Evolutionary conservation across 2,888 invertebrate species (phyloP), one percentile per base, ranked within the genome.

Genomic region (Acanthosepion lycidas): DNA sequence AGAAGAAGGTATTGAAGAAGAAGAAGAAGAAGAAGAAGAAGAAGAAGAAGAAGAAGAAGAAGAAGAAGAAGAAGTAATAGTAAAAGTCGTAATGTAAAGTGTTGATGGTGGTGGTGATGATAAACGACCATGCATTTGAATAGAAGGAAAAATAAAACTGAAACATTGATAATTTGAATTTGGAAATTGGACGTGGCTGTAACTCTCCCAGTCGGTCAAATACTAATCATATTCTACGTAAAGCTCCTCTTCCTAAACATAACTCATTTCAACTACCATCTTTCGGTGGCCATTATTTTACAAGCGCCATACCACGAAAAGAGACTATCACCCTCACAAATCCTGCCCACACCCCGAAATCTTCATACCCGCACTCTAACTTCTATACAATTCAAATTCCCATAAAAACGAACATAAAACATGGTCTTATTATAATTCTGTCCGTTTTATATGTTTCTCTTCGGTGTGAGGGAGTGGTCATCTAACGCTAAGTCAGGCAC

Each of bases 231-330:
- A n/a, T n/a, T 33, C 8, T 26, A 15, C 15, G 78, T n/a, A 6
- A 78, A 78, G n/a, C 2, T 78, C 15, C 78, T 33, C 78, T 78
- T 15, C n/a, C n/a, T n/a, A 15, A 5, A n/a, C 78, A 78, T 78
- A 78, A 78, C 78, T 78, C 78, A 78, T 78, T n/a, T 78, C 78
- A 78, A 78, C 78, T 78, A 78, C 78, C 78, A 78, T 78, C 78
- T 78, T 78, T 78, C 78, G 12, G n/a, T n/a, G 15, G 78, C 33
- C 78, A 78, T 78, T 78, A 78, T 78, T 78, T 78, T 78, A 33
- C 78, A 78, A 78, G n/a, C n/a, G 78, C 15, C 33, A n/a, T 78
- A n/a, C 15, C 33, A 33, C n/a, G n/a, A n/a, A 78, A n/a, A n/a
- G 78, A n/a, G 9, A 2, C 33, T 78, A 4, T n/a, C 15, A 3